phyloP scores from a whole-genome alignment of 2,888 invertebrate genomes.

The Synanthedon tipuliformis region DNA sequence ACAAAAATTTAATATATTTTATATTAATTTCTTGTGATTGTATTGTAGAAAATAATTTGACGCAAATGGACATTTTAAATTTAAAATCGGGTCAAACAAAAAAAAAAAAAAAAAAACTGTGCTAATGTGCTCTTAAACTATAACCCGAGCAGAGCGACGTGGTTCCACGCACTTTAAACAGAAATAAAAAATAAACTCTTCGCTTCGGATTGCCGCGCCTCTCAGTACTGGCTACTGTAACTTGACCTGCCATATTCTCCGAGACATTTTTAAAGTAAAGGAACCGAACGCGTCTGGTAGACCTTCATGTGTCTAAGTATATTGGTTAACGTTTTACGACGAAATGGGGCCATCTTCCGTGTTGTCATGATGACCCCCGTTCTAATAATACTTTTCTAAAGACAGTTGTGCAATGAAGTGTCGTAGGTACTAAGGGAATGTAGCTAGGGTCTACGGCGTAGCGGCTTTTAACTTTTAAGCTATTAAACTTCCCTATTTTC shows the following conservation, averaged over 20 bases:
- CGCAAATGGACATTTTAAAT: not conserved
- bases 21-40: no score
- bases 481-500: no score
- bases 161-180: constrained; percentile 22
- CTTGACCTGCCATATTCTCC: constrained; percentile 7
- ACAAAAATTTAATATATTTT: no score
- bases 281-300: constrained; percentile 7
- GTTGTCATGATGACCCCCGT: constrained; percentile 35
- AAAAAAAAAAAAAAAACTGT: not conserved
- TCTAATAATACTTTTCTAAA: constrained; percentile 39
- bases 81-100: not conserved
- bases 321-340: constrained; percentile 20
- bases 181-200: constrained; percentile 11
- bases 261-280: constrained; percentile 9
- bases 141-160: constrained; percentile 11
- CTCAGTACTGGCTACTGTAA: constrained; percentile 10
- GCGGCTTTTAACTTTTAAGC: constrained; percentile 4
- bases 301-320: constrained; percentile 11
- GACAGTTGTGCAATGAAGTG: constrained; percentile 3
- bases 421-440: constrained; percentile 11
- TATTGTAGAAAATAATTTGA: no score
- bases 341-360: constrained; percentile 40
- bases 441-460: constrained; percentile 20
- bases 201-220: constrained; percentile 4
- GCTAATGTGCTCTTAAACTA: not conserved